Percentiles rank a stretch among this genome's conserved stretches.
phyloP scores from a whole-genome alignment of 2,797 vertebrate genomes.

The Clarias platycephalus region DNA sequence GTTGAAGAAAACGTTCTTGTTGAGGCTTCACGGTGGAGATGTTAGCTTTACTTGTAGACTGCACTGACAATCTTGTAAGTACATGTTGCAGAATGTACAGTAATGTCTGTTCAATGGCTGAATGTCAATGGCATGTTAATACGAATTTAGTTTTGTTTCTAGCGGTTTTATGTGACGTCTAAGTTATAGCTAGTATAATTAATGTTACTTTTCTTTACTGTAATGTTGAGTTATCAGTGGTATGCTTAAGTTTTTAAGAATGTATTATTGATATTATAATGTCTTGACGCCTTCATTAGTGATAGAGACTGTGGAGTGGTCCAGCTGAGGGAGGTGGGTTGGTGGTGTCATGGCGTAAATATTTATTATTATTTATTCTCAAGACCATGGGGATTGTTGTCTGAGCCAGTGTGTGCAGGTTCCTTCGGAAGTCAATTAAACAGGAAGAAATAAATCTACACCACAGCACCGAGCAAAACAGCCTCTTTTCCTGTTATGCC shows the following conservation, averaged over 20 bases:
- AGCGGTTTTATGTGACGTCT: not conserved
- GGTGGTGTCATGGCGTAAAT: constrained; percentile 13
- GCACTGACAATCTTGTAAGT: constrained; percentile 35
- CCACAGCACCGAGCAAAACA: constrained; percentile 3
- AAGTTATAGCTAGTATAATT: not conserved
- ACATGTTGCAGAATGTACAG: not conserved
- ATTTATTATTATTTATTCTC: constrained; percentile 25
- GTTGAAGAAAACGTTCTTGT: not conserved
- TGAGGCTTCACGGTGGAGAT: not conserved
- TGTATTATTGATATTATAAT: not conserved
- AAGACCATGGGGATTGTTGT: constrained; percentile 32
- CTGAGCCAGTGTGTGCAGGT: constrained; percentile 2
- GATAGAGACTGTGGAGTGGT: not conserved
- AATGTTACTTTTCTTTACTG: not conserved
- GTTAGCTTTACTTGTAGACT: constrained; percentile 5
- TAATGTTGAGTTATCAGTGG: not conserved
- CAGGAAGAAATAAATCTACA: constrained; percentile 50
- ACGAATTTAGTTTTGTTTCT: not conserved
- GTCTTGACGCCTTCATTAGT: not conserved
- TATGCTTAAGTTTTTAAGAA: not conserved
- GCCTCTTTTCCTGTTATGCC: constrained; percentile 51
- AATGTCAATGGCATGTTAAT: not conserved
- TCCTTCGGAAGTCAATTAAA: constrained; percentile 38
- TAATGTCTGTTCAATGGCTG: not conserved
- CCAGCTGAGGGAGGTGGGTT: not conserved